phyloP scores from a whole-genome alignment of 23 tunicate genomes.

The Trididemnum nubilum region DNA sequence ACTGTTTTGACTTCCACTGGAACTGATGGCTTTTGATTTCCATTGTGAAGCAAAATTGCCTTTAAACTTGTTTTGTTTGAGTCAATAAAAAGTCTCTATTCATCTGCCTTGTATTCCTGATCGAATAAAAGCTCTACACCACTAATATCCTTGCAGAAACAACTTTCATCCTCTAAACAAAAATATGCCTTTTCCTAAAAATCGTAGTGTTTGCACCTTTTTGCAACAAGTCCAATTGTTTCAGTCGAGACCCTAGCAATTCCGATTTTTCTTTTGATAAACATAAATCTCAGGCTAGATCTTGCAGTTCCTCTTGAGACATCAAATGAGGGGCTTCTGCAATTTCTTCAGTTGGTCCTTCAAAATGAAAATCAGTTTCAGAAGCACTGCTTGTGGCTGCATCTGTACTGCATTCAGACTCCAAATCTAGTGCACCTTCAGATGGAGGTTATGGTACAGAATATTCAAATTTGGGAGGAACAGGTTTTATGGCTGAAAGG shows the following conservation, averaged over 20 bases:
- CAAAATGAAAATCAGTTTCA: conserved; percentile 26
- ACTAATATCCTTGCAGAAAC: background rate
- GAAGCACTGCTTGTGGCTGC: conserved; percentile 28
- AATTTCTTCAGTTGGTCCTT: background rate
- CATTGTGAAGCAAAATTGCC: background rate
- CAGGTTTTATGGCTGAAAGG: conserved; percentile 26
- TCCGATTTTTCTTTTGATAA: conserved; percentile 35
- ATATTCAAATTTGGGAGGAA: background rate
- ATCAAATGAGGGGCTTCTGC: background rate
- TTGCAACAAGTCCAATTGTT: conserved; percentile 24
- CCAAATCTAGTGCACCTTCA: background rate
- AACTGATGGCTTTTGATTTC: background rate
- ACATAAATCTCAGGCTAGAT: conserved; percentile 16
- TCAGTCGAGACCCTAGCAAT: conserved; percentile 18
- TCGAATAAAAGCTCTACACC: conserved; percentile 9
- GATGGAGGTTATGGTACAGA: conserved; percentile 20
- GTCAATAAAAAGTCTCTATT: conserved; percentile 35
- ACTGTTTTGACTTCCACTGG: background rate
- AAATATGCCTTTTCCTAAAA: conserved; percentile 20
- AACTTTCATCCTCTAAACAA: background rate
- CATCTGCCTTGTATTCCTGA: background rate
- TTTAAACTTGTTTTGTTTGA: conserved; percentile 30
- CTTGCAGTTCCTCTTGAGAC: conserved; percentile 24
- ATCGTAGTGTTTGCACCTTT: background rate
- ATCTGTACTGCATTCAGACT: conserved; percentile 26